Base-by-base conservation (phyloP, 2,888 invertebrate genomes). In the Uloborus plumipes region DNA sequence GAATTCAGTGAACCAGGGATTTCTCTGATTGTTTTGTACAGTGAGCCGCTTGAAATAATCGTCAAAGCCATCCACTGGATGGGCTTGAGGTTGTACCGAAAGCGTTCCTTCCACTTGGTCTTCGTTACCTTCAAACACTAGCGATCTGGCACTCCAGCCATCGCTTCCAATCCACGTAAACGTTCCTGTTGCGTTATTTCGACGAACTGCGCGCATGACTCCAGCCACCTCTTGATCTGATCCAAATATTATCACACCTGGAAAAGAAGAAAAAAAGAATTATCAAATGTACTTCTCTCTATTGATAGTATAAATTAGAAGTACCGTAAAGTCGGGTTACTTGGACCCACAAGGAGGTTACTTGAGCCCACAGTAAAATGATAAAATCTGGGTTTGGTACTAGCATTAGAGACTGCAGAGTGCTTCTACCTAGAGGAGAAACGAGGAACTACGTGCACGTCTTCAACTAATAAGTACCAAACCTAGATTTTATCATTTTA, bases 141-240 rank as follows among this genome's bases (percentile, higher is more conserved):
- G 90, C 6, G 81, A 87, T 69, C 97, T 90, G 9, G 96, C 97
- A 88, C 95, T 95, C 98, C 98, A 98, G 0, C 98, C 98, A 88
- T 98, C 98, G 49, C 96, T 96, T 0, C 98, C 98, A 51, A 98
- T 96, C 97, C 97, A 98, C 80, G 95, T 94, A 90, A 98, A 98
- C 70, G 93, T 92, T 7, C 94, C 94, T 0, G 97, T 96, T 14
- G 95, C 95, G 88, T 96, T 96, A 84, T 93, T 92, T 4, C 97
- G 91, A 81, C 94, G 92, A 0, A 97, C 96, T 0, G 98, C 98
- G 67, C 94, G 91, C 98, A 98, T 98, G 81, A 98, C 93, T 59
- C 95, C 96, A 0, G 97, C 96, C 13, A 98, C 98, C 91, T 98
- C 98, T 90, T 98, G 98, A 90, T 98, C 98, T 0, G 97, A 97